Evolutionary conservation across 2,113 vertebrate species (phyloP), one percentile per base, ranked within the genome.

Genomic region (Microtus richardsoni): DNA sequence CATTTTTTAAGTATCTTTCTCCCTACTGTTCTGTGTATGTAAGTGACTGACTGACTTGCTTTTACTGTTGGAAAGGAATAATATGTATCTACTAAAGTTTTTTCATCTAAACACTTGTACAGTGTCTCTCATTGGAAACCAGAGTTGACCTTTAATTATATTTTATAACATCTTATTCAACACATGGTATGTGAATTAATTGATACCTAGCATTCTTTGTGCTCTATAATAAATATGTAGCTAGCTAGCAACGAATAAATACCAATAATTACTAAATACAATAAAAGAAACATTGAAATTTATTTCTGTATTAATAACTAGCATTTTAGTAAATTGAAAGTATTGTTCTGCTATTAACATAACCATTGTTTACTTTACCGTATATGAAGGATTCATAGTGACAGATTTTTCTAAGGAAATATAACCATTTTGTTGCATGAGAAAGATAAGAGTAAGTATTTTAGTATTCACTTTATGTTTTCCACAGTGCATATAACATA

Each of bases 191-290:
- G 54, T 89, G 58, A 85, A 64, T 91, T 85, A 22, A 54, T 24
- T 96, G n/a, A 52, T 28, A 96, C 60, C 86, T 74, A 84, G 82
- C 68, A 75, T 78, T 58, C 54, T 21, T 58, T 73, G 4, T 87
- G 7, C 64, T 47, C 17, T 89, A 11, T 70, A 94, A 83, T 93
- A 93, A 7, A 39, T 88, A 93, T 24, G 28, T 78, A 86, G 66
- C 36, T 89, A 91, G 22, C n/a, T 93, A 58, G 17, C 36, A 93
- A 74, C 66, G 58, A 91, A 82, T 88, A 83, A 92, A 71, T 17
- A 83, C n/a, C 89, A 94, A 66, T 52, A 93, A 93, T 89, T 94
- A 73, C 36, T 91, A 78, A 94, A 62, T 94, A 33, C 19, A 62
- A 28, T 73, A 30, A 78, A 95, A 87, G 73, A 28, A 64, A 3